Evolutionary conservation across 2,113 vertebrate species (phyloP), one percentile per base, ranked within the genome.

Genomic region (Toxotes chatareus): DNA sequence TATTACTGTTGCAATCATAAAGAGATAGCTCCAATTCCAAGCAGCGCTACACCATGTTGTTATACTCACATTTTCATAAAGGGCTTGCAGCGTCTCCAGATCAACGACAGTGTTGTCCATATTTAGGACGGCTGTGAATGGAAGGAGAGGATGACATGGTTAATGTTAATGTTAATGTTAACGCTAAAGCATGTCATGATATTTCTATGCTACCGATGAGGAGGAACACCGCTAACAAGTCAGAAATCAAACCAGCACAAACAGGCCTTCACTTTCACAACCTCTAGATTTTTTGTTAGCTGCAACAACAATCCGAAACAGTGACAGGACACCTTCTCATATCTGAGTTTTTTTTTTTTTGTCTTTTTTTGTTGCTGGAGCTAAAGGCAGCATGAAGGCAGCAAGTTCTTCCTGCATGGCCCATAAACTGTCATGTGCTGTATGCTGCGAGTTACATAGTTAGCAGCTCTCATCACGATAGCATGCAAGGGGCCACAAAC

Each of bases 31-130:
- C 23, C 42, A 14, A 44, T 67, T 84, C 57, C 36, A 53, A 51
- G 65, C 31, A 46, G 55, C 9, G 1, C 38, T 55, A 4, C 12
- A 47, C 12, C 32, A 73, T 59, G 34, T 47, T 66, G 51, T 31
- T 49, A 66, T 95, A 98, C 98, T 99, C 94, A 99, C 98, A 86
- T 99, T 99, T 92, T 99, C 97, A 94, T 98, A 99, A 31, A 99
- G 95, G 46, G 97, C 97, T 93, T 99, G 98, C 83, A 99, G 96
- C 2, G 97, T 99, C 94, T 99, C 98, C 92, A 99, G 92, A 87
- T 99, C 98, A 89, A 99, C 98, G 65, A 99, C 96, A 16, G 96
- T 92, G 90, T 97, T 97, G 95, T 99, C 98, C 96, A 99, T 96
- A 93, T 98, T 98, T 94, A 99, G 95, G 92, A 99, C 94, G 89